Base-by-base conservation (phyloP, 2,888 invertebrate species). In the Drosophila borealis region DNA sequence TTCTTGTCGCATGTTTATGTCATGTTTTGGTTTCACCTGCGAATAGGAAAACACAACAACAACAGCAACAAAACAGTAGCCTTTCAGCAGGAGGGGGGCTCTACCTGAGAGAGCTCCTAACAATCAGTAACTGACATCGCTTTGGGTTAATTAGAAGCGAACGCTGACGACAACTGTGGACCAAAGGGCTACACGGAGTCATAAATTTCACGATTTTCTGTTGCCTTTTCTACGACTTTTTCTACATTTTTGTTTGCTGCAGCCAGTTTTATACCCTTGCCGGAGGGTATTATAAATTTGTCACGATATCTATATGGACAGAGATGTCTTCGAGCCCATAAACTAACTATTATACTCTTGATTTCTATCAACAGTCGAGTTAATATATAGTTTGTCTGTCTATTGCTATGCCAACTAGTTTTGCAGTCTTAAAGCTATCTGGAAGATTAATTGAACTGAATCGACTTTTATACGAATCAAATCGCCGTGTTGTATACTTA, bases 121-220 rank as follows among this genome's bases (percentile, higher is more conserved):
- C 60, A 54, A 83, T 85, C 82, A 82, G 42, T 56, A 71, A 49
- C 60, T 65, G 70, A 78, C 70, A 80, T 74, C 69, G 57, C 44
- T 65, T 74, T 72, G 88, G 75, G 82, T 80, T 89, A 85, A 86
- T 86, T 89, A 86, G 78, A 80, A 77, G 66, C 65, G 88, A 75
- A 73, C 67, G 63, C 64, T 33, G 54, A 57, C 46, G 65, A 59
- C 66, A 70, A 37, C 41, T 44, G 36, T 57, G 34, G 39, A 5
- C 19, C 50, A 44, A 39, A 39, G 17, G 37, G 39, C 57, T 11
- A 21, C 10, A 36, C 25, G 25, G 19, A 19, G 54, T 37, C 79
- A 65, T 76, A 76, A 76, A 75, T 75, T 74, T 6, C 60, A 33
- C 36, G 29, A 37, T 36, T 25, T 21, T 25, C 29, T 29, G 29